Percentiles rank a stretch among this genome's conserved stretches.
These are phyloP conservation scores for Andrena bucephala DNA, from an alignment of 2,888 invertebrate genomes.

Conservation along the genomic window DNA sequence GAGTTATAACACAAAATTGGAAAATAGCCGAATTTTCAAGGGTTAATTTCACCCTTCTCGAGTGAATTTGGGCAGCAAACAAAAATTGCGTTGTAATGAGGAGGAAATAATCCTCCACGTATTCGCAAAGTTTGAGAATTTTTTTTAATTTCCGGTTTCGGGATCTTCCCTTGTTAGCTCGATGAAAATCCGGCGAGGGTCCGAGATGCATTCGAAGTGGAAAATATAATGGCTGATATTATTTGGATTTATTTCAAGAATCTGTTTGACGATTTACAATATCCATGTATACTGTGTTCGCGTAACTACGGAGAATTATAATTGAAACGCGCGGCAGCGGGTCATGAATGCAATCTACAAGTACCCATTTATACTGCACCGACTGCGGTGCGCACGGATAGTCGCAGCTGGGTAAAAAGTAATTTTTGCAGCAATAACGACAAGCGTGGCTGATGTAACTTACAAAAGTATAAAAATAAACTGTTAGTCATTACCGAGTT, in stretches of 20 bases:
- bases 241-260: constrained; percentile 44
- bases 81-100: too few relatives aligned
- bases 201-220: neutral
- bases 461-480: constrained; percentile 46
- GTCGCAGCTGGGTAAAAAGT: constrained; percentile 2
- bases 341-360: constrained; percentile 37
- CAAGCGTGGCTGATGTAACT: constrained; percentile 16
- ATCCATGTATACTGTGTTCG: constrained; percentile 19
- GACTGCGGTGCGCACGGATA: constrained; percentile 5
- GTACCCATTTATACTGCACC: constrained; percentile 25
- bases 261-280: constrained; percentile 42
- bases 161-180: neutral
- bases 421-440: neutral
- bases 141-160: too few relatives aligned
- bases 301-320: constrained; percentile 16
- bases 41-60: too few relatives aligned
- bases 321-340: constrained; percentile 6
- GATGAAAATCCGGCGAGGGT: neutral
- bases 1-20: too few relatives aligned
- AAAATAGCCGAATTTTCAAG: too few relatives aligned
- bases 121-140: too few relatives aligned
- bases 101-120: too few relatives aligned
- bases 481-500: constrained; percentile 17
- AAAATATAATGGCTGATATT: constrained; percentile 14
- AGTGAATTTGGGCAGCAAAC: too few relatives aligned